phyloP scores from a whole-genome alignment of 2,113 vertebrate species.

The Thomomys bottae region DNA sequence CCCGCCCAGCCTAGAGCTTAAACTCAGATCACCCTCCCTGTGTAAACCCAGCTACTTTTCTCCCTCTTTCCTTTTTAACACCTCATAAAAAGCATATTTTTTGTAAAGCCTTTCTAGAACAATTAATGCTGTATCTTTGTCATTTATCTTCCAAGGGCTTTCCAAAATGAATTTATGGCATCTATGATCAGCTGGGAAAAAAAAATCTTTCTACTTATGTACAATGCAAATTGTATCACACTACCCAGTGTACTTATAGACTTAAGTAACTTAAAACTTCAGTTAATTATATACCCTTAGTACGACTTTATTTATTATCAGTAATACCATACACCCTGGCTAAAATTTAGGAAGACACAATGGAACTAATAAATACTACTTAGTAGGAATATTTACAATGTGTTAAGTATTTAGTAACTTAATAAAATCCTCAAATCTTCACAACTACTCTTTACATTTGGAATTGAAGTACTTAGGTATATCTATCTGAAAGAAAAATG shows the following conservation, averaged over 20 bases:
- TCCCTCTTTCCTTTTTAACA: slow-evolving; percentile 11
- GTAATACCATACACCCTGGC: neutral
- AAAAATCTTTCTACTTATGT: neutral
- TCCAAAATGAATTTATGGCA: slow-evolving; percentile 24
- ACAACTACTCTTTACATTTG: slow-evolving; percentile 16
- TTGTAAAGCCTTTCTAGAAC: slow-evolving; percentile 23
- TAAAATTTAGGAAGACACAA: slow-evolving; percentile 16
- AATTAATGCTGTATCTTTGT: slow-evolving; percentile 31
- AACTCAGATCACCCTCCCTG: slow-evolving; percentile 13
- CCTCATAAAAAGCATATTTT: slow-evolving; percentile 6
- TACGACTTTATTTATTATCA: slow-evolving; percentile 15
- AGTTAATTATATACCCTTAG: slow-evolving; percentile 42
- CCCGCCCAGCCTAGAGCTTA: slow-evolving; percentile 19
- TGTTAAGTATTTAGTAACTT: neutral
- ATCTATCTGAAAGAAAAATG: slow-evolving; percentile 14
- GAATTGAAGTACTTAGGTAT: slow-evolving; percentile 17
- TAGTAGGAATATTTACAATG: slow-evolving; percentile 43
- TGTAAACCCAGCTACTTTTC: slow-evolving; percentile 5
- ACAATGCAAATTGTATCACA: slow-evolving; percentile 8
- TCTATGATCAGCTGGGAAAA: slow-evolving; percentile 21
- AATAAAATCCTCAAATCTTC: slow-evolving; percentile 14
- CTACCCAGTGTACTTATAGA: neutral
- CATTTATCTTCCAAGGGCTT: slow-evolving; percentile 39
- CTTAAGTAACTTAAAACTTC: slow-evolving; percentile 22
- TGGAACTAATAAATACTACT: slow-evolving; percentile 24